Conservation (phyloP, 2,113 vertebrate species). For the Accipiter cooperii region DNA sequence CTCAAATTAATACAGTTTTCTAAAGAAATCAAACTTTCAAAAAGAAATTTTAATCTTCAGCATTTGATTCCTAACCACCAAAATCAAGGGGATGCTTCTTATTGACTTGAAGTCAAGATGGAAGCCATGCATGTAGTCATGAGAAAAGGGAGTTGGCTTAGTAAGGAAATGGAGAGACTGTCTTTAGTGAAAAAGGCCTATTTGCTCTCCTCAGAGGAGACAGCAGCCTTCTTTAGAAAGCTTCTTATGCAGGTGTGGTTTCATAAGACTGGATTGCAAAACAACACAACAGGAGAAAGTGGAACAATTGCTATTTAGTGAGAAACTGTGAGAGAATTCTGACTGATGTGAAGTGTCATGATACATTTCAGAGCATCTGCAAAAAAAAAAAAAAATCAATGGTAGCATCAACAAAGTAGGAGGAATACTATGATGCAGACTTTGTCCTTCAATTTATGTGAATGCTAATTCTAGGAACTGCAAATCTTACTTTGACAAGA, state of each 20-base stretch:
- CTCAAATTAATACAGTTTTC: not conserved
- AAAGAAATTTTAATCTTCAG: not conserved
- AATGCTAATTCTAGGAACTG: not conserved
- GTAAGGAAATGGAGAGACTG: not conserved
- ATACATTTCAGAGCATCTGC: not conserved
- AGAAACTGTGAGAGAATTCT: not conserved
- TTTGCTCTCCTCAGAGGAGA: not conserved
- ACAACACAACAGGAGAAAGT: not conserved
- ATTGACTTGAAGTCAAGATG: not conserved
- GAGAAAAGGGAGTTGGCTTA: not conserved
- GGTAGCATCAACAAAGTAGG: not conserved
- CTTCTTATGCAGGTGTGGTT: not conserved
- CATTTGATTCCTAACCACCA: not conserved
- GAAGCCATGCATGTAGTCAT: not conserved
- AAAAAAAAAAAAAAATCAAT: not conserved
- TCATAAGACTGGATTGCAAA: not conserved
- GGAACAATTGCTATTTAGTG: not conserved
- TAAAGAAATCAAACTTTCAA: not conserved
- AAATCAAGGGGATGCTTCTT: not conserved
- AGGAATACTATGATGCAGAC: not conserved
- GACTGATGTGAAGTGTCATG: not conserved
- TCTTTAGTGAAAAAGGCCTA: not conserved
- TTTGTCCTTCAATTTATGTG: not conserved
- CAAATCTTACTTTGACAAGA: not conserved
- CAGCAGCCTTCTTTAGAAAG: not conserved